Evolutionary conservation across 2,113 vertebrate genomes (phyloP).

Genomic region (Sorex araneus): DNA sequence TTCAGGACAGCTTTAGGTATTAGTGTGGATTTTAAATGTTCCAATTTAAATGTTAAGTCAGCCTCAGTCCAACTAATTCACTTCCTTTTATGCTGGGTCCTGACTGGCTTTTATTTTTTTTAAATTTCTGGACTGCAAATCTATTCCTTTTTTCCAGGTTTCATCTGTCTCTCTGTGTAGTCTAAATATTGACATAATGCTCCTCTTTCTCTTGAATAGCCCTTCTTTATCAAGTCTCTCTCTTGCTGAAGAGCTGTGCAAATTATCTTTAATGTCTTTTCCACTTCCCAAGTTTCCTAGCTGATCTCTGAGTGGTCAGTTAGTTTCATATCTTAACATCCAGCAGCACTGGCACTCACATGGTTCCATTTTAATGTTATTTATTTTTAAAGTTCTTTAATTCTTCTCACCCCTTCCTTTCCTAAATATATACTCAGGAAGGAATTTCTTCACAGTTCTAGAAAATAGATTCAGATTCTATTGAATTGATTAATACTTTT

Average conservation of each 20-base stretch:
- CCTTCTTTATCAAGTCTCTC: constrained; percentile 74
- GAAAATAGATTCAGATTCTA: background rate
- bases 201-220: constrained; percentile 69
- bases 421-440: constrained; percentile 21
- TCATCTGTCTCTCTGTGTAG: constrained; percentile 77
- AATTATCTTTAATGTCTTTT: constrained; percentile 18
- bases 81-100: background rate
- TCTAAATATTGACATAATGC: constrained; percentile 85
- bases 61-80: background rate
- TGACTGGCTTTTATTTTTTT: background rate
- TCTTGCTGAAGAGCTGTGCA: constrained; percentile 64
- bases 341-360: rapidly evolving
- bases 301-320: constrained; percentile 29
- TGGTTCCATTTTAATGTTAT: background rate
- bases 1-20: background rate
- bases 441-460: background rate
- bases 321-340: background rate
- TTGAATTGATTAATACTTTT: background rate
- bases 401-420: background rate
- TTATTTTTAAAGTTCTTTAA: background rate
- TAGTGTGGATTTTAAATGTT: background rate
- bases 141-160: constrained; percentile 73
- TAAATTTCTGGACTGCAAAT: constrained; percentile 73
- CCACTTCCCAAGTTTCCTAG: constrained; percentile 29
- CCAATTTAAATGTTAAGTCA: background rate